Evolutionary conservation across 2,113 vertebrate species (phyloP).

Genomic region (Ranitomeya variabilis): DNA sequence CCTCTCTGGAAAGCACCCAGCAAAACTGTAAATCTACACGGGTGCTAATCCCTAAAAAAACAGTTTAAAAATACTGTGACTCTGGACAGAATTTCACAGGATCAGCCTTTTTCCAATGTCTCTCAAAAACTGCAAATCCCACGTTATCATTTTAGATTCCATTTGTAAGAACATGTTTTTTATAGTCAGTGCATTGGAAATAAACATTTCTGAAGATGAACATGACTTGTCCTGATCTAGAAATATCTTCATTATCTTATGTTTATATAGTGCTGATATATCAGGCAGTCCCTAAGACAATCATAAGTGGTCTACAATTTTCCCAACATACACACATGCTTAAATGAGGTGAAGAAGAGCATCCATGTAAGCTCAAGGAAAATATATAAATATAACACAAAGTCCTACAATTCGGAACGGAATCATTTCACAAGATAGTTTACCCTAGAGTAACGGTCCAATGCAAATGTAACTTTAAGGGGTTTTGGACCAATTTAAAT

Average conservation of each 20-base stretch:
- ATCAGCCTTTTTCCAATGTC: neutral
- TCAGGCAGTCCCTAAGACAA: neutral
- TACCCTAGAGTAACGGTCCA: too few relatives aligned
- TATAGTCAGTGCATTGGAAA: too few relatives aligned
- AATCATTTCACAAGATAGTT: too few relatives aligned
- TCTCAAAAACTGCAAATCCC: neutral
- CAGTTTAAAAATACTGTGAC: neutral
- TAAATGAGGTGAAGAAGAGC: neutral
- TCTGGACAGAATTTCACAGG: neutral
- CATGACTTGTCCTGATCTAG: too few relatives aligned
- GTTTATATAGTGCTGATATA: neutral
- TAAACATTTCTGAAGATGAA: too few relatives aligned
- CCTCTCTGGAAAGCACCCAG: neutral
- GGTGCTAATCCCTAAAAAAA: conserved; percentile 24
- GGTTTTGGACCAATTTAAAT: too few relatives aligned
- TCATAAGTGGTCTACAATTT: neutral
- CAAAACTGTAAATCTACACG: conserved; percentile 24
- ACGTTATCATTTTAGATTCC: neutral
- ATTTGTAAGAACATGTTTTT: neutral
- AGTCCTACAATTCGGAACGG: neutral
- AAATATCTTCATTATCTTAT: neutral
- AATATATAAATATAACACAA: neutral
- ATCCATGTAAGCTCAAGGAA: neutral
- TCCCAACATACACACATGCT: neutral
- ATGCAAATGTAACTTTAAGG: too few relatives aligned